A percentile compares a stretch with the other conserved stretches of the same genome.
Conservation (phyloP, 2,113 vertebrate species). For the Periophthalmodon schlosseri region DNA sequence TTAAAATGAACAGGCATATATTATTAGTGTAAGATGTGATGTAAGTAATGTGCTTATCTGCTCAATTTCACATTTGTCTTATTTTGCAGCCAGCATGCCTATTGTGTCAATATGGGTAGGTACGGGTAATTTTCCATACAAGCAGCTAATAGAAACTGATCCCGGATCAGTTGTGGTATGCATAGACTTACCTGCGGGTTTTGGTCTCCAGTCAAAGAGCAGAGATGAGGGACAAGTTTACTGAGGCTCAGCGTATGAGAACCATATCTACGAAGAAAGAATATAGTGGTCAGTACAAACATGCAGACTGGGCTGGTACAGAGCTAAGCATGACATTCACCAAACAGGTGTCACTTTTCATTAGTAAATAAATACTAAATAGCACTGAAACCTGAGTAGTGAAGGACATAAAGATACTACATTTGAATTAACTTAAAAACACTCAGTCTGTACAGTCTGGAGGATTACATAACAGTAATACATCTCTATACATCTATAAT, state of each 20-base stretch:
- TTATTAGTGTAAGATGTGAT: too few relatives aligned
- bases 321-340: slow-evolving; percentile 22
- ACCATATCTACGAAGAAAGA: slow-evolving; percentile 76
- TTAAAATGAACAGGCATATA: background rate
- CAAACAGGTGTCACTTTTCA: slow-evolving; percentile 39
- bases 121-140: too few relatives aligned
- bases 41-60: too few relatives aligned
- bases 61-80: too few relatives aligned
- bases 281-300: background rate
- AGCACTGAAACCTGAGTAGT: slow-evolving; percentile 9
- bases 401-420: background rate
- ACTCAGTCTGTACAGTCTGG: background rate
- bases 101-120: too few relatives aligned
- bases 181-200: slow-evolving; percentile 86
- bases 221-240: slow-evolving; percentile 92
- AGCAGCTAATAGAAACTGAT: background rate
- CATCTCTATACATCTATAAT: background rate
- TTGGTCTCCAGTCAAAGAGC: slow-evolving; percentile 87
- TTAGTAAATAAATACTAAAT: slow-evolving; percentile 42
- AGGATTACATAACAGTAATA: background rate
- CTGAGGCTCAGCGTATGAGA: slow-evolving; percentile 86
- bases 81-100: too few relatives aligned
- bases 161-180: background rate
- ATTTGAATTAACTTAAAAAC: background rate
- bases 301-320: background rate